A percentile compares a stretch with the other conserved stretches of the same genome.
Conservation (phyloP, 2,797 vertebrate genomes). For the Anas flavirostris region DNA sequence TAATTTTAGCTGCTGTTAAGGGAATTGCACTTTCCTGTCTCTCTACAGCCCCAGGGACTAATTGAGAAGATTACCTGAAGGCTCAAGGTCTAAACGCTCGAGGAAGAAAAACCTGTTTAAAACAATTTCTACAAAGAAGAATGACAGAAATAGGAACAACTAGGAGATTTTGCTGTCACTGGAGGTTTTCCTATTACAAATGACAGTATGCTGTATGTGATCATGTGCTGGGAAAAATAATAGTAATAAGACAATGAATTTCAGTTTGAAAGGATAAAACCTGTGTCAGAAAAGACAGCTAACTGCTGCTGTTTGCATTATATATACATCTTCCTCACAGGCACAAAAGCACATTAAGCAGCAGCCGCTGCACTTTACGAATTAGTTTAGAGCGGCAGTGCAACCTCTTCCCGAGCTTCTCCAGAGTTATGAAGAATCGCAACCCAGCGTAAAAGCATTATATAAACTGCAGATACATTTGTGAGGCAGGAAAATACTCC, state of each 20-base stretch:
- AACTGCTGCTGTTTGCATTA: conserved; percentile 35
- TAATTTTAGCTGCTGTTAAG: conserved; percentile 56
- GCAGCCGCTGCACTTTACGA: neutral
- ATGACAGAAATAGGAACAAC: neutral
- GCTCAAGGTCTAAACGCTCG: neutral
- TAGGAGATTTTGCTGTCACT: neutral
- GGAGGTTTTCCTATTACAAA: conserved; percentile 31
- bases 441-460: neutral
- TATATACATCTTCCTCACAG: neutral
- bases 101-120: conserved; percentile 42
- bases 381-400: conserved; percentile 4
- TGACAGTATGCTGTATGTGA: neutral
- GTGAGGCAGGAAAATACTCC: neutral
- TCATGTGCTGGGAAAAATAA: neutral
- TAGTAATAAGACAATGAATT: neutral
- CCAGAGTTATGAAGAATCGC: conserved; percentile 14
- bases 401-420: neutral
- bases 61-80: conserved; percentile 55
- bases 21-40: conserved; percentile 50
- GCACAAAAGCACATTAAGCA: neutral
- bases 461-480: neutral
- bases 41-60: conserved; percentile 23
- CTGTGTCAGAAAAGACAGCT: conserved; percentile 5
- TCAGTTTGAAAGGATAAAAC: conserved; percentile 26
- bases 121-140: neutral